These are phyloP conservation scores for Catotricha subobsoleta DNA, from an alignment of 2,888 invertebrate species.

Conservation along the genomic window DNA sequence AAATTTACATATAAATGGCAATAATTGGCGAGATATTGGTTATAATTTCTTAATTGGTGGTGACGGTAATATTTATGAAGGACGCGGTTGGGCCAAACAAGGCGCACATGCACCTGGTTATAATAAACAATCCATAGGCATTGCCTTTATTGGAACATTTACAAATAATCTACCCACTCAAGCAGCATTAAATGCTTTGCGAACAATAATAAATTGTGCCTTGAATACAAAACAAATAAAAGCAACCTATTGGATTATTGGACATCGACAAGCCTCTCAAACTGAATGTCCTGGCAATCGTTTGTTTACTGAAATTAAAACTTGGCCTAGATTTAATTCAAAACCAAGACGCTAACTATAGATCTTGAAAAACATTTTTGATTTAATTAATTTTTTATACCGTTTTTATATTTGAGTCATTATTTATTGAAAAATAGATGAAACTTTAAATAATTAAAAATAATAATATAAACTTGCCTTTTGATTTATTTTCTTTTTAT, in stretches of 20 bases:
- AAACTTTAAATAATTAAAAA: too few relatives aligned
- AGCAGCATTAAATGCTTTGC: conserved; percentile 22
- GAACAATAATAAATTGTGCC: conserved; percentile 36
- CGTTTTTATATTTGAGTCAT: too few relatives aligned
- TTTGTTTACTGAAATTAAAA: conserved; percentile 33
- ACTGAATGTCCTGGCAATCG: conserved; percentile 43
- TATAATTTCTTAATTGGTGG: conserved; percentile 47
- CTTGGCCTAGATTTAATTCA: conserved; percentile 33
- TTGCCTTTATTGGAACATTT: conserved; percentile 40
- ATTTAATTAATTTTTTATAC: too few relatives aligned
- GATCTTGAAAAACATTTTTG: too few relatives aligned
- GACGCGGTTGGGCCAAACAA: conserved; percentile 40
- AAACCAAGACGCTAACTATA: conserved; percentile 21
- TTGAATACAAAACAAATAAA: conserved; percentile 34
- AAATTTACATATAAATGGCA: conserved; percentile 32
- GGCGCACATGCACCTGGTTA: conserved; percentile 45
- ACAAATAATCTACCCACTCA: conserved; percentile 6
- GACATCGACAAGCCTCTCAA: conserved; percentile 27
- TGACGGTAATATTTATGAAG: conserved; percentile 42
- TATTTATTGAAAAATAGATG: too few relatives aligned
- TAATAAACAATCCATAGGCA: conserved; percentile 40
- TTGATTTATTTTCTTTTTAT: too few relatives aligned
- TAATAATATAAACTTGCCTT: too few relatives aligned
- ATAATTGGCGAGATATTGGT: conserved; percentile 43
- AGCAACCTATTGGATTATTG: conserved; percentile 36